Evolutionary conservation across 1,140 invertebrate genomes (phyloP), one percentile per base, ranked within the genome.

Genomic region (Eciton burchellii): DNA sequence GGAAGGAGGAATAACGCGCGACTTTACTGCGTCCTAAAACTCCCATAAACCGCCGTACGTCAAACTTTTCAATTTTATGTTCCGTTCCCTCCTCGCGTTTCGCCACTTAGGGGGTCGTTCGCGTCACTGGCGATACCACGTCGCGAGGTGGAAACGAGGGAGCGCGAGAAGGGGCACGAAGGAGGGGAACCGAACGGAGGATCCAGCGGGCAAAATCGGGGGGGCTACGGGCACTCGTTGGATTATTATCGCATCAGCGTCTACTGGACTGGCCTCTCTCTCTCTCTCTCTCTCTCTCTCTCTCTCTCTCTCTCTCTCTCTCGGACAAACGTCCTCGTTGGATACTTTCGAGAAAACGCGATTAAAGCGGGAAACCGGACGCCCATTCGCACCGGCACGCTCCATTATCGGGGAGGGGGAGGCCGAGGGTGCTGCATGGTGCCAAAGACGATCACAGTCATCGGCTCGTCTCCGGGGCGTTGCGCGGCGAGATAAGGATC

Each of bases 51-150:
- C 88, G 83, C 59, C 68, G 84, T 89, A 90, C 89, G 91, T 90
- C 91, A 91, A 93, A 93, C 91, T 93, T 93, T 93, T 93, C 93
- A 93, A 93, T 93, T 93, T 93, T 93, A 93, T 88, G 90, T 91
- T 89, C 89, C 87, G 88, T 88, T 86, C 81, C 84, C 66, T 79
- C 60, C 54, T 71, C 83, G 35, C 35, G 72, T 84, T 84, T 87
- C 83, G 71, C 88, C 84, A 84, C 89, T 91, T 89, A 90, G 85
- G 35, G n/a, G 73, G 68, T 81, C 71, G 54, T 49, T 54, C 26
- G 57, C 16, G 59, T 26, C n/a, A 26, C 63, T 26, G 3, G 65
- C 73, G 60, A 54, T 9, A 24, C 45, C 41, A 21, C 29, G 29
- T 21, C 59, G 11, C 71, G 35, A 35, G 35, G 6, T 6, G 35